Evolutionary conservation across 2,797 vertebrate species (phyloP).

Genomic region (Macroramphosus scolopax): DNA sequence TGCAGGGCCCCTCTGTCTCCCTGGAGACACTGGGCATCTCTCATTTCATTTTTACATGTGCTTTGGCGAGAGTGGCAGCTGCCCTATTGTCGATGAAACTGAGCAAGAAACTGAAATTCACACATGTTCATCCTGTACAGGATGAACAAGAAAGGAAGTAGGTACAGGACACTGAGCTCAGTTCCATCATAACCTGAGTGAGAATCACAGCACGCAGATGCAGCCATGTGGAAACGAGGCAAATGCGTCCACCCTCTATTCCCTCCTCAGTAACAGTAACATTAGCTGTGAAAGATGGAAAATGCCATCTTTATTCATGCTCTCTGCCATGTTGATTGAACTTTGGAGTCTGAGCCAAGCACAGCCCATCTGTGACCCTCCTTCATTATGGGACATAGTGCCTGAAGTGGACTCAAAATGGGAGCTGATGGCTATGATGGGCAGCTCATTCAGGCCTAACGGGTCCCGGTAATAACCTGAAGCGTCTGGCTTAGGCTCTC

Average conservation of each 20-base stretch:
- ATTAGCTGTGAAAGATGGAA: conserved; percentile 42
- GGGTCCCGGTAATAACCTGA: conserved; percentile 62
- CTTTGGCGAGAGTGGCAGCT: conserved; percentile 5
- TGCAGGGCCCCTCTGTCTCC: conserved; percentile 37
- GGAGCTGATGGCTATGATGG: conserved; percentile 55
- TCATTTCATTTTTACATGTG: conserved; percentile 19
- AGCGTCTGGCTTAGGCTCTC: conserved; percentile 49
- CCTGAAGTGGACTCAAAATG: conserved; percentile 63
- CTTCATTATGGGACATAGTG: conserved; percentile 66
- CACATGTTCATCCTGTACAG: conserved; percentile 13
- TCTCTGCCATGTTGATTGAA: conserved; percentile 57
- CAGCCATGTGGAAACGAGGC: conserved; percentile 55
- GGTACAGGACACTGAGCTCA: conserved; percentile 15
- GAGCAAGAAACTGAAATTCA: conserved; percentile 17
- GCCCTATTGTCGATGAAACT: conserved; percentile 11
- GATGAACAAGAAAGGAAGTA: conserved; percentile 9
- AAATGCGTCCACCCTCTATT: conserved; percentile 37
- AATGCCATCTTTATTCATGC: conserved; percentile 61
- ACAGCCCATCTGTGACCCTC: conserved; percentile 41
- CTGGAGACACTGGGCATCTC: conserved; percentile 14
- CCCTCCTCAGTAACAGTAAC: conserved; percentile 36
- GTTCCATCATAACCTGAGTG: conserved; percentile 23
- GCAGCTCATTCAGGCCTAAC: conserved; percentile 63
- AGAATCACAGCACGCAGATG: conserved; percentile 32
- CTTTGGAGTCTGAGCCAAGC: conserved; percentile 48